These are phyloP conservation scores for Manis crassicaudata DNA, from an alignment of 2,797 vertebrate genomes.

Conservation along the genomic window DNA sequence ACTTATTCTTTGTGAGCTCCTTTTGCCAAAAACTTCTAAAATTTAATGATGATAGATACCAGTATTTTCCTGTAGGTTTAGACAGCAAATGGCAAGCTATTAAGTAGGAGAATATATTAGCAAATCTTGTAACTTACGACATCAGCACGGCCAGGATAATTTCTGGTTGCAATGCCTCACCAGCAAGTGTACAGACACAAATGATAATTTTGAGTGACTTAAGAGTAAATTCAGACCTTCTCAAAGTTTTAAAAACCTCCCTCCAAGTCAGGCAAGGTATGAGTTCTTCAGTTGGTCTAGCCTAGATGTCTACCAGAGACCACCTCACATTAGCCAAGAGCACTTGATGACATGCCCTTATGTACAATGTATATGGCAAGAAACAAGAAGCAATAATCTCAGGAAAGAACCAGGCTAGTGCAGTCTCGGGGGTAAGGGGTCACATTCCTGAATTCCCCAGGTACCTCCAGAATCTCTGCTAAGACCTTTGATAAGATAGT, in stretches of 20 bases:
- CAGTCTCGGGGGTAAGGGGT: not conserved
- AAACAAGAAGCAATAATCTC: not conserved
- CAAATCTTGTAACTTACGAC: not conserved
- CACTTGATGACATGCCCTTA: not conserved
- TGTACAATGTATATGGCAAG: not conserved
- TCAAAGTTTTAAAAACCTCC: not conserved
- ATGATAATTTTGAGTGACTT: not conserved
- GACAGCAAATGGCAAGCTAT: not conserved
- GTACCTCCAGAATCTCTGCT: not conserved
- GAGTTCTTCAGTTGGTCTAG: not conserved
- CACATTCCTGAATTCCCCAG: not conserved
- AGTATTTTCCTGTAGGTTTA: not conserved
- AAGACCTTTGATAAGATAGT: not conserved
- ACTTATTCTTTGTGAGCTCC: not conserved
- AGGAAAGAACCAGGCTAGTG: not conserved
- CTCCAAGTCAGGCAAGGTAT: not conserved
- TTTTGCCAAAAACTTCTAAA: not conserved
- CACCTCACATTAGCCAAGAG: not conserved
- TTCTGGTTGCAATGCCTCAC: not conserved
- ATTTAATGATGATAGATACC: not conserved
- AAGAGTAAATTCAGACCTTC: not conserved
- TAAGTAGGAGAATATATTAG: not conserved
- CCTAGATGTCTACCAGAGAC: not conserved
- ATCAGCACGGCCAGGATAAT: not conserved
- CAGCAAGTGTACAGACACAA: not conserved